These are phyloP conservation scores for Acipenser transmontanus DNA, from an alignment of 2,797 vertebrate species.

Conservation along the genomic window DNA sequence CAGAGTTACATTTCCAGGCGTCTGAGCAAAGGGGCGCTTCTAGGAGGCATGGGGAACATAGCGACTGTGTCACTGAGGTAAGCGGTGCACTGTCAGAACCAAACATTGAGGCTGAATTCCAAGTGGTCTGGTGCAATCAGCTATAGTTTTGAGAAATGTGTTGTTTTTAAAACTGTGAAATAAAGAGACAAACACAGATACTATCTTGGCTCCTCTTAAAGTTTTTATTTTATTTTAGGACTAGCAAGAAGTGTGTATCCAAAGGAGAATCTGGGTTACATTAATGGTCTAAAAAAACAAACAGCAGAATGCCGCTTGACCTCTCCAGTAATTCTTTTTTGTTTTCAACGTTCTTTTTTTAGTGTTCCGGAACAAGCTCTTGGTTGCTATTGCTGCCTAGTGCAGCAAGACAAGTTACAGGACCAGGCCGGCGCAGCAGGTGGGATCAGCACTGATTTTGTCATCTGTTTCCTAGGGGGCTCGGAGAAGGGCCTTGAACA, in stretches of 20 bases:
- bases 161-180: not conserved
- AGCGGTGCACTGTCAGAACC: constrained; percentile 7
- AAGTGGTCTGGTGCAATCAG: not conserved
- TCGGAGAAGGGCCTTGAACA: constrained; percentile 92
- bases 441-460: constrained; percentile 59
- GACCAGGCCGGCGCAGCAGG: constrained; percentile 59
- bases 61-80: constrained; percentile 86
- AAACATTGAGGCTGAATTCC: not conserved
- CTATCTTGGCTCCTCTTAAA: not conserved
- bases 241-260: not conserved
- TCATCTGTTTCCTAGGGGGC: constrained; percentile 89
- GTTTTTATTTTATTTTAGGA: not conserved
- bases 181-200: not conserved
- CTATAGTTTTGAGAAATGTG: not conserved
- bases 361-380: constrained; percentile 79
- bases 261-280: constrained; percentile 1
- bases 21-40: constrained; percentile 82
- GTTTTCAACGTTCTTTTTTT: constrained; percentile 9
- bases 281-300: too few relatives aligned
- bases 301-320: too few relatives aligned
- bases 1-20: constrained; percentile 82
- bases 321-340: not conserved
- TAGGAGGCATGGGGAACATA: constrained; percentile 91
- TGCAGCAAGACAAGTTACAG: constrained; percentile 75
- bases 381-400: constrained; percentile 90